These are phyloP conservation scores for Metacarcinus magister DNA, from an alignment of 2,888 invertebrate genomes.

Conservation along the genomic window DNA sequence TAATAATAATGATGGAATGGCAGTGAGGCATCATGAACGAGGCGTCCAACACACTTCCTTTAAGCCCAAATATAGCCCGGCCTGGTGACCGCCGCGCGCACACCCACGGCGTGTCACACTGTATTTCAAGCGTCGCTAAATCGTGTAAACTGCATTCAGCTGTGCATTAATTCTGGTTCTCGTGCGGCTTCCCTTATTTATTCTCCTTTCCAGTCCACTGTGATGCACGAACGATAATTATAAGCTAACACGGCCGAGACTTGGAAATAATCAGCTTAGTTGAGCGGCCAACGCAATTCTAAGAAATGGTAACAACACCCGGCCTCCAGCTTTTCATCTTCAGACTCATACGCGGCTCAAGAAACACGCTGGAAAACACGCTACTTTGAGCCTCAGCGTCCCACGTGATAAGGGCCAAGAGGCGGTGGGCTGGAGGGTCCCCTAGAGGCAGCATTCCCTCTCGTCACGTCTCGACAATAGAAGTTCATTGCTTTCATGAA, in stretches of 20 bases:
- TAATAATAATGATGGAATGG: background rate
- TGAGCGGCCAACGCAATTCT: constrained; percentile 38
- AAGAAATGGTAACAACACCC: constrained; percentile 52
- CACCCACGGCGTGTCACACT: background rate
- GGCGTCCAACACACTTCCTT: constrained; percentile 26
- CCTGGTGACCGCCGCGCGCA: background rate
- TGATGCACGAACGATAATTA: constrained; percentile 50
- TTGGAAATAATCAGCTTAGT: constrained; percentile 62
- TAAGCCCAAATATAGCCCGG: background rate
- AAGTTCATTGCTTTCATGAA: constrained; percentile 58
- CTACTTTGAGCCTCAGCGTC: background rate
- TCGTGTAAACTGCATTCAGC: background rate
- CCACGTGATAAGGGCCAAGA: background rate
- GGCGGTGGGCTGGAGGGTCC: background rate
- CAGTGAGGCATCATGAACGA: constrained; percentile 14
- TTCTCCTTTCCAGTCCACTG: background rate
- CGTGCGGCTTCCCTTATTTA: background rate
- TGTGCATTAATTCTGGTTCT: background rate
- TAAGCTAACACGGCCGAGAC: constrained; percentile 54
- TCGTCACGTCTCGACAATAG: constrained; percentile 34
- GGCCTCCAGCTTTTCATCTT: constrained; percentile 21
- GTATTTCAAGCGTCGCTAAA: background rate
- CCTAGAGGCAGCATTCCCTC: background rate
- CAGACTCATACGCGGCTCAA: constrained; percentile 49
- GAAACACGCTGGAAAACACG: background rate